phyloP scores from a whole-genome alignment of 2,113 vertebrate species.

The Dromaius novaehollandiae region DNA sequence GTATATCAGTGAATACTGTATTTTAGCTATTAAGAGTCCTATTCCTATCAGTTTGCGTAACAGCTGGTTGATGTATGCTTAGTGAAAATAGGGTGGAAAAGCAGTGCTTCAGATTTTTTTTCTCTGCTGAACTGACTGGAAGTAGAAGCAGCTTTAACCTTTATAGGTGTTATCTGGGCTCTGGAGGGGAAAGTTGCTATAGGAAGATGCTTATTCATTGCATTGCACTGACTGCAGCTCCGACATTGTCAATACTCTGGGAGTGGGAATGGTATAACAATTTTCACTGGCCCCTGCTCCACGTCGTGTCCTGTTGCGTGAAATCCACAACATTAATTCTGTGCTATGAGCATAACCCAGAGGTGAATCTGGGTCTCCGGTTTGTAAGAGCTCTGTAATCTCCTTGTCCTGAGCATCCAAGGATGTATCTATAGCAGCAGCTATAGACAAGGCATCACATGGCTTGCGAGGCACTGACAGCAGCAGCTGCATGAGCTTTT shows the following conservation, averaged over 20 bases:
- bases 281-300: fast-evolving
- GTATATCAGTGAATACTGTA: neutral
- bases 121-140: neutral
- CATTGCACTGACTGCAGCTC: fast-evolving
- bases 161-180: neutral
- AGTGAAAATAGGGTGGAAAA: neutral
- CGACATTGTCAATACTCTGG: fast-evolving
- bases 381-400: neutral
- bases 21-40: neutral
- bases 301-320: fast-evolving
- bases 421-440: neutral
- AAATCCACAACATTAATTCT: neutral
- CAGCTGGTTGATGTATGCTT: neutral
- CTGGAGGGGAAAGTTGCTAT: neutral
- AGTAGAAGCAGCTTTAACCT: neutral
- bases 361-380: neutral
- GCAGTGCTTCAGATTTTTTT: neutral
- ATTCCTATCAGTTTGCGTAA: neutral
- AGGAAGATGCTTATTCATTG: neutral
- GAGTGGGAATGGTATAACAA: fast-evolving
- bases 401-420: neutral
- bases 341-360: neutral
- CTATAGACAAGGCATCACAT: neutral
- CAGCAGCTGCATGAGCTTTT: neutral
- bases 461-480: fast-evolving